phyloP scores from a whole-genome alignment of 2,888 invertebrate species.

The Notodonta ziczac region DNA sequence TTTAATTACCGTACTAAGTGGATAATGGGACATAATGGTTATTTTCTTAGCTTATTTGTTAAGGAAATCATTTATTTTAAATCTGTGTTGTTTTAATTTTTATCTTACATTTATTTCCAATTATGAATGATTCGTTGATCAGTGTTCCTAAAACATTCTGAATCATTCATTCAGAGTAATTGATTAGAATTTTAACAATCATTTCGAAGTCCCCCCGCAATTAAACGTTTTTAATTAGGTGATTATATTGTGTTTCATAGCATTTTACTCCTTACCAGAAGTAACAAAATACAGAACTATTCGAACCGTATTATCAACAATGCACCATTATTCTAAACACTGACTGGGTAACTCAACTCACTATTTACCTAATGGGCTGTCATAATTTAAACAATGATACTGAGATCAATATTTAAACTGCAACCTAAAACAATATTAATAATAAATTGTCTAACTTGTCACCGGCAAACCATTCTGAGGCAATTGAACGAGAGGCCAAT shows the following conservation, averaged over 20 bases:
- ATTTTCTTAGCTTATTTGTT: too few relatives aligned
- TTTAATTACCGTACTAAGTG: too few relatives aligned
- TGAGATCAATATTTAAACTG: slow-evolving; percentile 37
- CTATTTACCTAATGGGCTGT: slow-evolving; percentile 15
- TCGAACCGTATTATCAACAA: neutral
- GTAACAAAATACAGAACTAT: neutral
- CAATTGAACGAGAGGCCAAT: slow-evolving; percentile 26
- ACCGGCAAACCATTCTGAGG: slow-evolving; percentile 26
- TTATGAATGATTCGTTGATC: too few relatives aligned
- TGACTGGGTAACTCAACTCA: slow-evolving; percentile 10
- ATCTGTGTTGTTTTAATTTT: too few relatives aligned
- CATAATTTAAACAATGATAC: slow-evolving; percentile 20
- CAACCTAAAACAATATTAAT: slow-evolving; percentile 37
- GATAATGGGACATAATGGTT: too few relatives aligned
- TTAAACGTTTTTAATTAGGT: neutral
- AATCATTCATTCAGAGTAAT: too few relatives aligned
- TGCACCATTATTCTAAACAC: neutral
- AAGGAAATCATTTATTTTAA: too few relatives aligned
- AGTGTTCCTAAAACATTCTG: too few relatives aligned
- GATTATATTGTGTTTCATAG: neutral
- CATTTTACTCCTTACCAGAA: too few relatives aligned
- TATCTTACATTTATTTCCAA: too few relatives aligned
- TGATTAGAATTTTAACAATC: too few relatives aligned
- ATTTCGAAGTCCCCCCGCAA: too few relatives aligned
- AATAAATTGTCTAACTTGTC: slow-evolving; percentile 23